Evolutionary conservation across 2,888 invertebrate species (phyloP).

Genomic region (Rambutsinella grinnellia): DNA sequence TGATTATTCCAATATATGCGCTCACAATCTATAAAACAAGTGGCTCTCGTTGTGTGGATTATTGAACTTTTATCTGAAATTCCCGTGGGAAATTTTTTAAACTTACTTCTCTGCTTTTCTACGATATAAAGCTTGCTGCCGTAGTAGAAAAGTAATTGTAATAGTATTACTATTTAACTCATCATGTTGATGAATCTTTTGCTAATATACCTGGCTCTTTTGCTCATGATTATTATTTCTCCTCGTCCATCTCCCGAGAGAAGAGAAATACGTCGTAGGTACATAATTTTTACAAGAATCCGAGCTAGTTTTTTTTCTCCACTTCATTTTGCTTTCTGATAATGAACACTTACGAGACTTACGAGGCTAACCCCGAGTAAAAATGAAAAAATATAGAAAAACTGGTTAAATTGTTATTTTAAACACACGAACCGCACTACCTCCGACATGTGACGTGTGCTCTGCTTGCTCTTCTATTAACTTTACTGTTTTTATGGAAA

Average conservation of each 20-base stretch:
- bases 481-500: neutral
- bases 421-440: constrained; percentile 4
- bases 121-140: neutral
- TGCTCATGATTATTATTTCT: neutral
- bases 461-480: neutral
- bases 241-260: no score
- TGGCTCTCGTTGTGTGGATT: constrained; percentile 52
- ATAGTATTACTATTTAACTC: constrained; percentile 7
- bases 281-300: constrained; percentile 15
- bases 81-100: constrained; percentile 61
- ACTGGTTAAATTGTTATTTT: constrained; percentile 20
- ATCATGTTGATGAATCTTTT: neutral
- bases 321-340: neutral
- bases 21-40: constrained; percentile 18
- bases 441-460: constrained; percentile 8
- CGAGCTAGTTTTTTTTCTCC: constrained; percentile 38
- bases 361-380: no score
- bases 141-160: constrained; percentile 10
- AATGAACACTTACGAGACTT: neutral
- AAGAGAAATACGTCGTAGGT: neutral
- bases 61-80: constrained; percentile 63
- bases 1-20: constrained; percentile 7
- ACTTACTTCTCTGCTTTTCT: constrained; percentile 15
- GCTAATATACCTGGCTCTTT: neutral
- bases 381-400: constrained; percentile 1